Percentiles rank a stretch among this genome's conserved stretches.
These are phyloP conservation scores for Gymnocypris eckloni DNA, from an alignment of 2,797 vertebrate species.

Conservation along the genomic window DNA sequence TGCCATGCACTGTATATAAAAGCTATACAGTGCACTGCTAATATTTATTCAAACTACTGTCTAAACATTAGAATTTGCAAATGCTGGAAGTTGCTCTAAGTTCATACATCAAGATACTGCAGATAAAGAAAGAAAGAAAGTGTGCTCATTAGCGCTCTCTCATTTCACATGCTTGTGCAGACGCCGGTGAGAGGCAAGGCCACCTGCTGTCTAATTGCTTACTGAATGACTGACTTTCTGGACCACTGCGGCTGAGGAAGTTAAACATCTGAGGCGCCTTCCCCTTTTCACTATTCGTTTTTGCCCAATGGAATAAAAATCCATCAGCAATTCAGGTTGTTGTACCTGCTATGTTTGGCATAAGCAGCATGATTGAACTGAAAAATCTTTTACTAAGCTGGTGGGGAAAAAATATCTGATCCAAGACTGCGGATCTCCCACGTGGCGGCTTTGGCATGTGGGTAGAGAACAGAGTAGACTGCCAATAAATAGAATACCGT, in stretches of 20 bases:
- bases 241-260: conserved; percentile 59
- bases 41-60: conserved; percentile 15
- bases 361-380: conserved; percentile 36
- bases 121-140: conserved; percentile 31
- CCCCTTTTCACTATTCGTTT: conserved; percentile 58
- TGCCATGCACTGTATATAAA: no score
- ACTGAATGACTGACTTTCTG: conserved; percentile 65
- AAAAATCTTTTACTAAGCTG: conserved; percentile 30
- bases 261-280: conserved; percentile 58
- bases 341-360: conserved; percentile 26
- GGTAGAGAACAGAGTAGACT: conserved; percentile 14
- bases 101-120: conserved; percentile 4
- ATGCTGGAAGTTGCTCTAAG: not conserved
- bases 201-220: conserved; percentile 76
- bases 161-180: conserved; percentile 65
- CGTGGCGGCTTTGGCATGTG: not conserved
- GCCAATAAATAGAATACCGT: conserved; percentile 31
- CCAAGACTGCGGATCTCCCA: conserved; percentile 7
- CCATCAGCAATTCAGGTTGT: conserved; percentile 25
- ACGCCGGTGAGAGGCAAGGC: conserved; percentile 65
- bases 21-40: not conserved
- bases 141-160: conserved; percentile 59
- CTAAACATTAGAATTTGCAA: not conserved
- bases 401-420: conserved; percentile 15
- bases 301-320: conserved; percentile 39